Evolutionary conservation across 2,797 vertebrate genomes (phyloP), one percentile per base, ranked within the genome.

Genomic region (Lophius americanus): DNA sequence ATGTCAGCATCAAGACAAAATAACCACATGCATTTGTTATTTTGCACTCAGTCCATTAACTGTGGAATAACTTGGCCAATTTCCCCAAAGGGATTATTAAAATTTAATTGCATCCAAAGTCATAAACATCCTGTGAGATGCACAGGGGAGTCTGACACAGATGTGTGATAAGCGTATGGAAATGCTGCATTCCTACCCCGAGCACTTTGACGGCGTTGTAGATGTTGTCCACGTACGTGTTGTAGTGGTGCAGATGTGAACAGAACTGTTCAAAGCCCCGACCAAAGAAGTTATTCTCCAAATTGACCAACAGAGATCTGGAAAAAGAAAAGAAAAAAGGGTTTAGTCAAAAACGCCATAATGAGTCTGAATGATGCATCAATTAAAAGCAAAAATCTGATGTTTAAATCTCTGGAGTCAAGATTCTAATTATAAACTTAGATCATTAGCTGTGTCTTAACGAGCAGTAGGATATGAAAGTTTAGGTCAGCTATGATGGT

Each of bases 161-260:
- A 67, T 3, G 6, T 60, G 51, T 49, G 43, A 9, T 6, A 36
- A 35, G 1, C 14, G 32, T 38, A 2, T 46, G 1, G 2, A 60
- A 55, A 52, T 36, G 6, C n/a, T 42, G 49, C 37, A 14, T 92
- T 86, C 91, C 76, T 94, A 96, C 95, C 94, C 81, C 60, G 12
- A 96, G 93, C 70, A 91, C 86, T 78, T 90, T 95, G 81, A 88
- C 92, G 88, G 93, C 87, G 6, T 81, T 79, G 61, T 95, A 93
- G 51, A 75, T 88, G 82, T 95, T 96, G 92, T 95, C 95, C 83
- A 82, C 50, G 0, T 91, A 94, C 10, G 74, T 84, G 56, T 70
- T 89, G 90, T 96, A 94, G 88, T 89, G 90, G 79, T 94, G 90
- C 68, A 95, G 91, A 60, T 95, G 91, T 85, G 82, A 85, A 87